These are phyloP conservation scores for Alcis repandata DNA, from an alignment of 2,888 invertebrate species.

Conservation along the genomic window DNA sequence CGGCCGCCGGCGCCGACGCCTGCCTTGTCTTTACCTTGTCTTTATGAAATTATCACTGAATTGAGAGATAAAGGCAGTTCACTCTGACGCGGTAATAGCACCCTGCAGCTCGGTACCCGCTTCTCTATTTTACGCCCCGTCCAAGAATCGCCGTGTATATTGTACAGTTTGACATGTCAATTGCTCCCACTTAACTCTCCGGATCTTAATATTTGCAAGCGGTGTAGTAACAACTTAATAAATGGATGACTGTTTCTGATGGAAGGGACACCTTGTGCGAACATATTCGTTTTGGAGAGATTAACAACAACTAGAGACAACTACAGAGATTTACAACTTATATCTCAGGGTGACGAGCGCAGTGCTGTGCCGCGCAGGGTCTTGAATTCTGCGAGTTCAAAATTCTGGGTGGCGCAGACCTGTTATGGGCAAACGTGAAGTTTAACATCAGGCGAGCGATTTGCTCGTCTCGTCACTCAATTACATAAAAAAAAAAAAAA, in stretches of 20 bases:
- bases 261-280: not conserved
- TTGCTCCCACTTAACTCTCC: conserved; percentile 47
- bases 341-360: too few relatives aligned
- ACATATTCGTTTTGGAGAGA: too few relatives aligned
- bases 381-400: too few relatives aligned
- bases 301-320: too few relatives aligned
- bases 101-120: conserved; percentile 53
- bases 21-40: too few relatives aligned
- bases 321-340: too few relatives aligned
- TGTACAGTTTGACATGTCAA: conserved; percentile 41
- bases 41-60: conserved; percentile 82
- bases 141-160: conserved; percentile 40
- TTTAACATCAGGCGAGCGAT: too few relatives aligned
- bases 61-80: conserved; percentile 79
- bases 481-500: too few relatives aligned
- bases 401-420: too few relatives aligned
- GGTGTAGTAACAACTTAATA: conserved; percentile 21
- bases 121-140: conserved; percentile 68
- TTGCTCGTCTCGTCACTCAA: too few relatives aligned
- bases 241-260: conserved; percentile 1
- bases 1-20: conserved; percentile 60
- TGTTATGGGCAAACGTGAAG: too few relatives aligned
- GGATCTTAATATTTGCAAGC: conserved; percentile 24
- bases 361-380: too few relatives aligned
- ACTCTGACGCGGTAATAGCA: conserved; percentile 76